Conservation (phyloP, 2,888 invertebrate species). For the Dione juno region DNA sequence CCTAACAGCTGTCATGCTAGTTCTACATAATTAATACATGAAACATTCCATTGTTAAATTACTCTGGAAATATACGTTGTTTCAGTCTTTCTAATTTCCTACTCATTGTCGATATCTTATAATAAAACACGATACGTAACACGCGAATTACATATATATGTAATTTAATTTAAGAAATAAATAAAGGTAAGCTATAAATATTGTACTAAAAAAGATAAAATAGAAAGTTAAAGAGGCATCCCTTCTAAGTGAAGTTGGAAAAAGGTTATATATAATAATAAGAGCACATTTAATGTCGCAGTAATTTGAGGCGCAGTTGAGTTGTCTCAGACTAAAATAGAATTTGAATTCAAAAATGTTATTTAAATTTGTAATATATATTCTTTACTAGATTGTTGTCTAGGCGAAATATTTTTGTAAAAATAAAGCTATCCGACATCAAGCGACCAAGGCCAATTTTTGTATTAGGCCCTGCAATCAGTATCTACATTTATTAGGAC, state of each 20-base stretch:
- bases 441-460: neutral
- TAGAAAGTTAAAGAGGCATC: neutral
- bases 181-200: too few relatives aligned
- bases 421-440: neutral
- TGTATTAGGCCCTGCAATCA: too few relatives aligned
- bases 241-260: neutral
- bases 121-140: too few relatives aligned
- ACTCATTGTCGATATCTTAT: neutral
- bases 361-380: too few relatives aligned
- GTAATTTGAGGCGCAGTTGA: neutral
- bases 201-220: too few relatives aligned
- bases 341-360: too few relatives aligned
- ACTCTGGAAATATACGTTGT: neutral
- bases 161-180: neutral
- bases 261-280: neutral
- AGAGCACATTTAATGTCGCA: neutral
- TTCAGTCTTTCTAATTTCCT: neutral
- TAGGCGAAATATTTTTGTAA: too few relatives aligned
- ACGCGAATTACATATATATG: too few relatives aligned
- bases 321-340: too few relatives aligned
- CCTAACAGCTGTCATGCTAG: neutral
- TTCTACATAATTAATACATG: neutral
- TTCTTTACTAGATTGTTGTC: too few relatives aligned
- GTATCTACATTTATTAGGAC: too few relatives aligned
- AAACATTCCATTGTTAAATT: neutral